Evolutionary conservation across 2,797 vertebrate genomes (phyloP).

Genomic region (Pristis pectinata): DNA sequence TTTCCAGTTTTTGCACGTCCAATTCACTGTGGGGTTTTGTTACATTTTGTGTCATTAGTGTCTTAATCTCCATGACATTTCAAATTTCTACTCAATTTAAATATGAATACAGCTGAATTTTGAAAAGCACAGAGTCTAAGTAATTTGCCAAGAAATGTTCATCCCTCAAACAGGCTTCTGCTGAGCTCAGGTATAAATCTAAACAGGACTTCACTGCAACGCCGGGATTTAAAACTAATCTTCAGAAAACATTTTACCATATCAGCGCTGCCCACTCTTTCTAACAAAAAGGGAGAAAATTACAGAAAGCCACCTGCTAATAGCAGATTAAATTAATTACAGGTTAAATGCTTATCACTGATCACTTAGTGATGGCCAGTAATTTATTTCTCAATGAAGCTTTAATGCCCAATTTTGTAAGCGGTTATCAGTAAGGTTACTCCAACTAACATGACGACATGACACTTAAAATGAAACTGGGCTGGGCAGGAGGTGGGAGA

Average conservation of each 20-base stretch:
- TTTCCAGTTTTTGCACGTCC: neutral
- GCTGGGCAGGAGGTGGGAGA: neutral
- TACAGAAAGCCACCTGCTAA: slow-evolving; percentile 31
- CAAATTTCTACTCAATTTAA: slow-evolving; percentile 29
- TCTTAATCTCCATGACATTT: slow-evolving; percentile 37
- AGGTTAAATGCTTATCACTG: slow-evolving; percentile 15
- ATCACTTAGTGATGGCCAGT: slow-evolving; percentile 23
- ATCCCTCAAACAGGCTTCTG: neutral
- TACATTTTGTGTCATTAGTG: neutral
- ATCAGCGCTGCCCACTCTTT: slow-evolving; percentile 26
- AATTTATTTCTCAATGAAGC: slow-evolving; percentile 31
- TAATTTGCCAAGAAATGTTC: slow-evolving; percentile 31
- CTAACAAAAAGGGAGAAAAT: slow-evolving; percentile 30
- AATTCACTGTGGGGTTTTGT: neutral
- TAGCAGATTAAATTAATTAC: slow-evolving; percentile 35
- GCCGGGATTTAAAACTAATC: slow-evolving; percentile 32
- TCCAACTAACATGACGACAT: neutral
- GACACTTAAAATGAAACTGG: neutral
- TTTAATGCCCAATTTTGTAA: slow-evolving; percentile 21
- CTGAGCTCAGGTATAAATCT: slow-evolving; percentile 31
- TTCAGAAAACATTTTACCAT: slow-evolving; percentile 34
- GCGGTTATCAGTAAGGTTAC: neutral
- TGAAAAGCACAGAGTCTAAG: neutral
- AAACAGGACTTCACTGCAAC: neutral
- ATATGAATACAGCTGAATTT: slow-evolving; percentile 30